phyloP scores from a whole-genome alignment of 1,140 invertebrate species.

The Armadillidium nasatum region DNA sequence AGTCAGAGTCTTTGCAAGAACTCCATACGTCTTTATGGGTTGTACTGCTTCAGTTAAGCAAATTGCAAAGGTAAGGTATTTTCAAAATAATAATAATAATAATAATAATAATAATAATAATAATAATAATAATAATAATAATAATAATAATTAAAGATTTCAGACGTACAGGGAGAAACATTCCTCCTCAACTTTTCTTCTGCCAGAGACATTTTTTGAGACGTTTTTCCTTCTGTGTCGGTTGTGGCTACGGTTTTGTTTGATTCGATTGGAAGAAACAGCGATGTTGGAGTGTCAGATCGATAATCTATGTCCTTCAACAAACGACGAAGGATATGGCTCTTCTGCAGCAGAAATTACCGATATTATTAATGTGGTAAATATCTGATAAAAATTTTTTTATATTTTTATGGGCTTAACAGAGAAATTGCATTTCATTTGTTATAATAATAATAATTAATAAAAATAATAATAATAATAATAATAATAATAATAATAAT shows the following conservation, averaged over 20 bases:
- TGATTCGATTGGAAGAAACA: neutral
- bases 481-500: too few relatives aligned
- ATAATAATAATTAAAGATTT: neutral
- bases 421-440: too few relatives aligned
- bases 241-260: neutral
- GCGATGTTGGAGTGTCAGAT: neutral
- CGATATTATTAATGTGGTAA: neutral
- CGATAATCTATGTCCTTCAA: neutral
- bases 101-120: too few relatives aligned
- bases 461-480: too few relatives aligned
- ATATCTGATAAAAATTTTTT: neutral
- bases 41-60: neutral
- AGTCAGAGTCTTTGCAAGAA: neutral
- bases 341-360: neutral
- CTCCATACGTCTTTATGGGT: neutral
- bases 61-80: neutral
- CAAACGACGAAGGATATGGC: neutral
- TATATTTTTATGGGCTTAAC: too few relatives aligned
- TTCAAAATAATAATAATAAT: too few relatives aligned
- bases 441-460: too few relatives aligned
- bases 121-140: too few relatives aligned
- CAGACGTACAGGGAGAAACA: neutral
- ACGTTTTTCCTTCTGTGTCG: neutral
- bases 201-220: neutral
- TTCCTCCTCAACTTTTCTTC: neutral